Evolutionary conservation across 2,888 invertebrate genomes (phyloP).

Genomic region (Pilophorus perplexus): DNA sequence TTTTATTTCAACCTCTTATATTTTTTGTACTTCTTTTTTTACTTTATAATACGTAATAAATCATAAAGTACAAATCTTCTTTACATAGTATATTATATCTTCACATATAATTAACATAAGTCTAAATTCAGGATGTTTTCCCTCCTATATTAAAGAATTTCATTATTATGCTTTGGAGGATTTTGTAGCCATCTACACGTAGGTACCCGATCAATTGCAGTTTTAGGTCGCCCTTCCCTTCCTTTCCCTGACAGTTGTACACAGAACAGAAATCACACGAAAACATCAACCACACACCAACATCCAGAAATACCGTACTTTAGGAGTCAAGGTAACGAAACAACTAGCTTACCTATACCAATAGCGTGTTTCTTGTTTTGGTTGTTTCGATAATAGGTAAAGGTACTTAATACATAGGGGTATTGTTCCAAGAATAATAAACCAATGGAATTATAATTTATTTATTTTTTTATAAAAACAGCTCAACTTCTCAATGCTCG

Average conservation of each 20-base stretch:
- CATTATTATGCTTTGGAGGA: not conserved
- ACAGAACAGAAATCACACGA: not conserved
- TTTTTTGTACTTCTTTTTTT: too few species aligned
- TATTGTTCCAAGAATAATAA: too few species aligned
- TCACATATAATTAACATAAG: too few species aligned
- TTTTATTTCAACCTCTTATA: too few species aligned
- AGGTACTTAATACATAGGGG: too few species aligned
- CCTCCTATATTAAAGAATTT: not conserved
- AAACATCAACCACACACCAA: not conserved
- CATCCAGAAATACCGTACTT: not conserved
- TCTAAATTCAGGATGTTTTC: constrained; percentile 1
- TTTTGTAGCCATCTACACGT: not conserved
- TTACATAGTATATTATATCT: too few species aligned
- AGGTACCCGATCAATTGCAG: not conserved
- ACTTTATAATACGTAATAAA: too few species aligned
- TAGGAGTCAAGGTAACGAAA: not conserved
- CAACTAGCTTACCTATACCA: not conserved
- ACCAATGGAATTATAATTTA: too few species aligned
- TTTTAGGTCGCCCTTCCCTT: not conserved
- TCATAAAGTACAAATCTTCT: too few species aligned
- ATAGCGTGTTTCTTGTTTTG: not conserved
- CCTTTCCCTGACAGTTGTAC: constrained; percentile 5
- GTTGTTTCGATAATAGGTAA: not conserved
- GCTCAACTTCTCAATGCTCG: too few species aligned
- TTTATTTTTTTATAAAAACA: too few species aligned